Evolutionary conservation across 2,113 vertebrate genomes (phyloP).

Genomic region (Nerophis lumbriciformis): DNA sequence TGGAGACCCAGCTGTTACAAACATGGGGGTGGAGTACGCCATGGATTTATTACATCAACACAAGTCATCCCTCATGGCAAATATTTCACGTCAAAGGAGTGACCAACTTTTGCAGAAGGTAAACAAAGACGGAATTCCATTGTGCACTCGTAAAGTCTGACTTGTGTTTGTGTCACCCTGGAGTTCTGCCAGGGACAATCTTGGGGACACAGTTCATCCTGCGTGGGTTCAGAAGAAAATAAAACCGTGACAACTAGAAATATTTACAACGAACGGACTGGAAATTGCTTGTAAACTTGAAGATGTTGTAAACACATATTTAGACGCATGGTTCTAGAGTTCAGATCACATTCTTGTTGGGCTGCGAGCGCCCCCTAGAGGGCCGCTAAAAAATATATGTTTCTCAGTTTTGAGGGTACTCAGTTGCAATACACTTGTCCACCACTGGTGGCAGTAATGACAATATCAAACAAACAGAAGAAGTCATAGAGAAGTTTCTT

Average conservation of each 20-base stretch:
- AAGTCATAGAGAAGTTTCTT: too few species aligned
- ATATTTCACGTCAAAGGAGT: conserved; percentile 4
- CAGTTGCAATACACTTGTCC: too few species aligned
- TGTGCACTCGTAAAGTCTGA: not conserved
- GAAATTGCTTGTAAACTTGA: conserved; percentile 14
- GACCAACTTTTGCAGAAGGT: conserved; percentile 13
- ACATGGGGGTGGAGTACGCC: too few species aligned
- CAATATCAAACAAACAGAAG: too few species aligned
- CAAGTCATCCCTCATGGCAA: too few species aligned
- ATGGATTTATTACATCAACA: too few species aligned
- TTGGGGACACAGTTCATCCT: not conserved
- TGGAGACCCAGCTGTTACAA: too few species aligned
- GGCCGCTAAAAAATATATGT: too few species aligned
- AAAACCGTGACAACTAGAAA: not conserved
- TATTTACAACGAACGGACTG: not conserved
- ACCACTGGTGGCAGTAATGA: too few species aligned
- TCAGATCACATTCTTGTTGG: too few species aligned
- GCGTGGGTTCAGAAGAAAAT: not conserved
- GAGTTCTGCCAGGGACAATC: not conserved
- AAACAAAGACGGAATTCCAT: conserved; percentile 10
- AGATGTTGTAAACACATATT: conserved; percentile 5
- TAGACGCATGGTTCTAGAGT: not conserved
- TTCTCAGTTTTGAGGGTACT: too few species aligned
- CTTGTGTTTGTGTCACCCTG: not conserved
- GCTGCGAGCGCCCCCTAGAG: too few species aligned